Evolutionary conservation across 2,113 vertebrate species (phyloP).

Genomic region (Isurus oxyrinchus): DNA sequence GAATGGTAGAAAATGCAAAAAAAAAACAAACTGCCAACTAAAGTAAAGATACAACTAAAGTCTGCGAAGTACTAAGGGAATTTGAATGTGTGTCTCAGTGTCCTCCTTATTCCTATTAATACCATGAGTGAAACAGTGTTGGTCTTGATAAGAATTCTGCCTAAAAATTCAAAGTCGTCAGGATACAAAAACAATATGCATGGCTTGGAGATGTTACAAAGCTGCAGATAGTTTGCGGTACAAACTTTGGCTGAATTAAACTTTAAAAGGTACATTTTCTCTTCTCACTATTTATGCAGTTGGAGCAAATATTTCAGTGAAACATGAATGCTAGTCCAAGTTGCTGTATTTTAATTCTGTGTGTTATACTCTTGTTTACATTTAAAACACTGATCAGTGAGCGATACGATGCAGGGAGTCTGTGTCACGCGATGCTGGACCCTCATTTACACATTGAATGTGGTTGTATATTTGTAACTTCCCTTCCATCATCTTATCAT

Average conservation of each 20-base stretch:
- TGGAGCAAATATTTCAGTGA: background rate
- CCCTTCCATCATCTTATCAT: background rate
- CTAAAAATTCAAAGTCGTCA: background rate
- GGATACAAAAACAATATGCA: background rate
- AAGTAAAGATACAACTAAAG: background rate
- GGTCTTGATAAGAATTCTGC: background rate
- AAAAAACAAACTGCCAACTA: background rate
- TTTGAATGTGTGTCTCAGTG: background rate
- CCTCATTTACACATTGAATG: background rate
- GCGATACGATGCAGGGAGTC: background rate
- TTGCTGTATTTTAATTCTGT: background rate
- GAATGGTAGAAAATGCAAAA: background rate
- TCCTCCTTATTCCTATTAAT: background rate
- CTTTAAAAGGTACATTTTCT: background rate
- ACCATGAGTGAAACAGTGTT: background rate
- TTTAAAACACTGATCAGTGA: background rate
- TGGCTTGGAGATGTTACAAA: background rate
- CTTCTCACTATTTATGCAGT: background rate
- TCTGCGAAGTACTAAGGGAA: background rate
- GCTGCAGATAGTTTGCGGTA: background rate
- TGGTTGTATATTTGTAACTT: background rate
- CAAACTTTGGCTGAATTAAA: background rate
- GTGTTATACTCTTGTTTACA: background rate
- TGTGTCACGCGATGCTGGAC: background rate
- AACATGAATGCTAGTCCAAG: background rate